Percentiles rank a stretch among this genome's conserved stretches.
Evolutionary conservation across 2,888 invertebrate genomes (phyloP).

Genomic region (Sarcophaga variegata): DNA sequence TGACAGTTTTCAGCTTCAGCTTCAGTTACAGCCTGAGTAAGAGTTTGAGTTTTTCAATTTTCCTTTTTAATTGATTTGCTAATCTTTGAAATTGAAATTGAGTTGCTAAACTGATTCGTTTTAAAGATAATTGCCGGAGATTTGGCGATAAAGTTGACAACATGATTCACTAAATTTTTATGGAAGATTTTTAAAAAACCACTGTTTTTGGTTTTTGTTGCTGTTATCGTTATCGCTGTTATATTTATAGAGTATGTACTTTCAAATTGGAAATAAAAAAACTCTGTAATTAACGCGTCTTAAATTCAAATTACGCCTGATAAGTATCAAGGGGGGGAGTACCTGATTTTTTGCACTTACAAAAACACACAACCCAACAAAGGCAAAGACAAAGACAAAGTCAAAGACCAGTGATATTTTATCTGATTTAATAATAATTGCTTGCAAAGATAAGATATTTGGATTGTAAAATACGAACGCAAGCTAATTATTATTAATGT

Average conservation of each 20-base stretch:
- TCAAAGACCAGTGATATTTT: background rate
- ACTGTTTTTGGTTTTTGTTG: background rate
- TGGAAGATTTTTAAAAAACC: background rate
- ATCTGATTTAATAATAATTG: background rate
- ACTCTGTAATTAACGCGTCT: background rate
- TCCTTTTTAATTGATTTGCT: constrained; percentile 34
- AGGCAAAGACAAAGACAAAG: background rate
- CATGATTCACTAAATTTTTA: background rate
- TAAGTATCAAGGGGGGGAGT: background rate
- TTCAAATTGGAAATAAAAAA: background rate
- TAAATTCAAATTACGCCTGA: background rate
- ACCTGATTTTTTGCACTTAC: background rate
- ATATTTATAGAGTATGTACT: no score
- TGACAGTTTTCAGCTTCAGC: background rate
- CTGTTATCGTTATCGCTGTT: background rate
- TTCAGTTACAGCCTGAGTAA: constrained; percentile 7
- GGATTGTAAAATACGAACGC: background rate
- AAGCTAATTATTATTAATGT: background rate
- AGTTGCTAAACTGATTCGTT: constrained; percentile 18
- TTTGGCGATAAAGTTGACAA: background rate
- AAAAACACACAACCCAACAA: background rate
- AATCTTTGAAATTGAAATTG: constrained; percentile 43
- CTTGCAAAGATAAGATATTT: background rate
- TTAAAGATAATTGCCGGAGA: background rate
- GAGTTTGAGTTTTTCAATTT: background rate